Evolutionary conservation across 2,888 invertebrate genomes (phyloP), one percentile per base, ranked within the genome.

Genomic region (Axea sp.): DNA sequence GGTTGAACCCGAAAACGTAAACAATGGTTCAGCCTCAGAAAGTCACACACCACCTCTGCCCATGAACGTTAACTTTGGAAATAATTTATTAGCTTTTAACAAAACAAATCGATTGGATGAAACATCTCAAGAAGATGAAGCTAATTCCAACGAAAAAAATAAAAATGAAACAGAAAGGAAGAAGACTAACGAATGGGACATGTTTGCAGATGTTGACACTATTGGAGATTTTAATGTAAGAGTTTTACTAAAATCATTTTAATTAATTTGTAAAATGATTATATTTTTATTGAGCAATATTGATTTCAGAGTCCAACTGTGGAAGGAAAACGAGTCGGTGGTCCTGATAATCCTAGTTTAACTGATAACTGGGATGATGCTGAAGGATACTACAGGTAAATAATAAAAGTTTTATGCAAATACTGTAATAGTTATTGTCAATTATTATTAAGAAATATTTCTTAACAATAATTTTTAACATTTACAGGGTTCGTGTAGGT

Each of bases 301-400:
- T 24, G 1, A 82, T 82, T 87, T 0, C 77, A 94, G 93, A 93
- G 93, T 55, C 93, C 94, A 5, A 92, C 89, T 67, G 90, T 91
- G 31, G 89, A 91, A 77, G 89, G 88, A 6, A 90, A 90, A 78
- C 89, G 89, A 15, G 83, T 86, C 74, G 87, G 87, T 11, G 91
- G 92, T 72, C 90, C 90, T 65, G 97, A 97, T 86, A 94, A 96
- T 88, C 97, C 98, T 0, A 95, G 95, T 41, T 90, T 99, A 31
- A 97, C 96, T 0, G 99, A 99, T 87, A 99, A 99, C 87, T 99
- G 99, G 99, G 99, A 99, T 84, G 99, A 99, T 88, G 96, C 98
- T 0, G 99, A 99, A 88, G 99, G 99, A 28, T 99, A 99, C 87
- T 99, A 99, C 88, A 92, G 95, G 91, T 91, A 51, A 19, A 6